Percentiles rank a stretch among this genome's conserved stretches.
These are phyloP conservation scores for Elachura formosa DNA, from an alignment of 2,113 vertebrate genomes.

Conservation along the genomic window DNA sequence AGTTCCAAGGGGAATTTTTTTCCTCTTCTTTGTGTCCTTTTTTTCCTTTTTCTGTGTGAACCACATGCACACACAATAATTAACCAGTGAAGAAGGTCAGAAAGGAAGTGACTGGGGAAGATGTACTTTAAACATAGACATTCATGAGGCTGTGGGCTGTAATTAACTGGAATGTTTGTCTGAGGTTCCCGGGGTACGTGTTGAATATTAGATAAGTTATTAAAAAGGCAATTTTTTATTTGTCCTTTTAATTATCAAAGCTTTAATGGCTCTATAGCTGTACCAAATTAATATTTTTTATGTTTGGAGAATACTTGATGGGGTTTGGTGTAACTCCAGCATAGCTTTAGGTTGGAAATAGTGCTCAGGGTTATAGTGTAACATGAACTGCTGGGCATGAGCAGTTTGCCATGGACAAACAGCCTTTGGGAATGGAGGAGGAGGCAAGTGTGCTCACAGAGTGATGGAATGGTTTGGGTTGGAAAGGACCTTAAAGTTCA, in stretches of 20 bases:
- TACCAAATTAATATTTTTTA: neutral
- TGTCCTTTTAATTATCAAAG: constrained; percentile 5
- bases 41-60: neutral
- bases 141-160: constrained; percentile 3
- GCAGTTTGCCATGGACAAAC: neutral
- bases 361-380: neutral
- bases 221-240: neutral
- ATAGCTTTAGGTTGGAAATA: neutral
- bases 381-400: neutral
- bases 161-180: constrained; percentile 29
- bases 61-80: constrained; percentile 10
- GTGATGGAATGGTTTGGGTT: neutral
- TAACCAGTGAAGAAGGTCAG: constrained; percentile 26
- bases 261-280: neutral
- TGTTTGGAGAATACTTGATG: neutral
- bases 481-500: neutral
- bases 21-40: neutral
- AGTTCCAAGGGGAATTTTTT: neutral
- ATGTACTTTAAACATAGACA: constrained; percentile 2
- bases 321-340: neutral
- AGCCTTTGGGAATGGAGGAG: neutral
- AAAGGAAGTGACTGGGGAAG: constrained; percentile 23
- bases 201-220: neutral
- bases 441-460: neutral
- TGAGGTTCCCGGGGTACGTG: neutral